phyloP scores from a whole-genome alignment of 1,140 invertebrate genomes.

The Tenebrio molitor region DNA sequence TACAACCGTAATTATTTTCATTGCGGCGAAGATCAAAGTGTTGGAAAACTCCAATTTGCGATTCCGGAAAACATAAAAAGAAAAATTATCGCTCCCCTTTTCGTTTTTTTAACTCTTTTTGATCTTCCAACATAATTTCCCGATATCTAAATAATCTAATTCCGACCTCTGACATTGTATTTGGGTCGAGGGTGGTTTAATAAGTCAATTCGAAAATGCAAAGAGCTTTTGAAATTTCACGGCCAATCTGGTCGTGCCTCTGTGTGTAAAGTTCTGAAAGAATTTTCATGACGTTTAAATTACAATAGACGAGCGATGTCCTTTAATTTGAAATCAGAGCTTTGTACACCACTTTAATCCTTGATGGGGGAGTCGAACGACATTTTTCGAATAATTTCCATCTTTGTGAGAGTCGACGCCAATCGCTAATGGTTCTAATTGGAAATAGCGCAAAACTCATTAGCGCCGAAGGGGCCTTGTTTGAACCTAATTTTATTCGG shows the following conservation, averaged over 20 bases:
- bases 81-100: constrained; percentile 24
- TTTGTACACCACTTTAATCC: constrained; percentile 34
- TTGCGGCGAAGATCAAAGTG: constrained; percentile 15
- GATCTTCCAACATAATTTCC: constrained; percentile 7
- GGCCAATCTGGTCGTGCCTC: constrained; percentile 19
- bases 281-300: constrained; percentile 35
- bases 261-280: constrained; percentile 33
- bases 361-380: constrained; percentile 12
- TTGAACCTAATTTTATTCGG: too few species aligned
- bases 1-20: constrained; percentile 20
- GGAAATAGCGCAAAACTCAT: constrained; percentile 23
- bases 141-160: constrained; percentile 38
- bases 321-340: constrained; percentile 34
- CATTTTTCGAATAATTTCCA: constrained; percentile 34
- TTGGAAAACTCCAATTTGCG: constrained; percentile 24
- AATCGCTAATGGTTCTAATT: constrained; percentile 6
- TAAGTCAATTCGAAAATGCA: constrained; percentile 3
- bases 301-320: constrained; percentile 18
- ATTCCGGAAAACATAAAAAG: constrained; percentile 9
- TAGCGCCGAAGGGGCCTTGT: background rate
- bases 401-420: background rate
- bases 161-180: background rate
- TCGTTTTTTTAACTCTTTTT: constrained; percentile 16
- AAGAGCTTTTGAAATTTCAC: constrained; percentile 18
- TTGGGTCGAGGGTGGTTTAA: constrained; percentile 3